These are phyloP conservation scores for Callionymus lyra DNA, from an alignment of 2,113 vertebrate species.

Conservation along the genomic window DNA sequence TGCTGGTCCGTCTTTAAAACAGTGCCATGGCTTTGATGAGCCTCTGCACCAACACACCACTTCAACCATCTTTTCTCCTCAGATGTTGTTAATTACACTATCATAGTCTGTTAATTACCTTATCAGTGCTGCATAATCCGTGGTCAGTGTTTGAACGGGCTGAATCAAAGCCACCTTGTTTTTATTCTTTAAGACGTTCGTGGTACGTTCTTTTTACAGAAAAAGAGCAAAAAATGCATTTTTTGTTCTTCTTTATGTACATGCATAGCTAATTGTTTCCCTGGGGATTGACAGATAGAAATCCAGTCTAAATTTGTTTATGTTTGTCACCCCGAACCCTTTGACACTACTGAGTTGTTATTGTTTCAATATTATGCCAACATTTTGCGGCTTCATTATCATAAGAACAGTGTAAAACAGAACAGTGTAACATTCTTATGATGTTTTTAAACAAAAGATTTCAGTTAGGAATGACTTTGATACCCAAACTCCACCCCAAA, in stretches of 20 bases:
- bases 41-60: slow-evolving; percentile 38
- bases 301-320: too few relatives aligned
- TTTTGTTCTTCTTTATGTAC: slow-evolving; percentile 17
- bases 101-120: slow-evolving; percentile 64
- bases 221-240: slow-evolving; percentile 21
- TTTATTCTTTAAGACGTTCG: slow-evolving; percentile 22
- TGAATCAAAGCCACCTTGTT: slow-evolving; percentile 49
- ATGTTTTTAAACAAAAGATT: too few relatives aligned
- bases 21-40: slow-evolving; percentile 52
- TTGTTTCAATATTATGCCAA: too few relatives aligned
- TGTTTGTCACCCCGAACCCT: too few relatives aligned
- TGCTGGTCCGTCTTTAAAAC: slow-evolving; percentile 38
- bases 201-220: not conserved
- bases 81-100: slow-evolving; percentile 64
- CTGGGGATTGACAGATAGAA: slow-evolving; percentile 9
- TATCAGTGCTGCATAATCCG: slow-evolving; percentile 52
- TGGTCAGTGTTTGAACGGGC: slow-evolving; percentile 55
- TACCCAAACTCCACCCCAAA: too few relatives aligned
- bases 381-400: too few relatives aligned
- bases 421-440: too few relatives aligned
- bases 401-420: too few relatives aligned
- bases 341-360: too few relatives aligned
- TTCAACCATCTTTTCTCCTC: slow-evolving; percentile 56
- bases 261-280: slow-evolving; percentile 24
- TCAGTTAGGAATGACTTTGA: too few relatives aligned